These are phyloP conservation scores for Spongilla lacustris DNA, from an alignment of 37 sponge, comb jelly and placozoan species.

Conservation along the genomic window DNA sequence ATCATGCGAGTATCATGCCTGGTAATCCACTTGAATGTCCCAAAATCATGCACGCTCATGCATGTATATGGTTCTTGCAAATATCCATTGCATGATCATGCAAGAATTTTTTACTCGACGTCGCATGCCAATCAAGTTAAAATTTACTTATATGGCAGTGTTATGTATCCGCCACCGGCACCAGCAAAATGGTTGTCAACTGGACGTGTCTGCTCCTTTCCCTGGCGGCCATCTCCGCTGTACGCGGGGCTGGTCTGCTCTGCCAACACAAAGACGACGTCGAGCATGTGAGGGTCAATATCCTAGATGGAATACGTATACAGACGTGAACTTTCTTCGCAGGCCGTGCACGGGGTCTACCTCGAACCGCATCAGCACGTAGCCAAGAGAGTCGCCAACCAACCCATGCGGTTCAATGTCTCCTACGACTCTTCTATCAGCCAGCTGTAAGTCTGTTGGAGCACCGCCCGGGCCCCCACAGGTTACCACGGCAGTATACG, in stretches of 20 bases:
- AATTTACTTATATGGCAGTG: too few species aligned
- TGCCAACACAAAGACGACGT: background rate
- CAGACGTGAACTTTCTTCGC: background rate
- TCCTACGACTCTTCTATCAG: background rate
- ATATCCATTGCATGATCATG: too few species aligned
- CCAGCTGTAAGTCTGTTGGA: background rate
- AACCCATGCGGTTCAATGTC: slow-evolving; percentile 41
- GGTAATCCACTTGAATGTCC: too few species aligned
- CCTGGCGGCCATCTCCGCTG: background rate
- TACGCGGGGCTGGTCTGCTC: background rate
- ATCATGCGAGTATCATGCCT: too few species aligned
- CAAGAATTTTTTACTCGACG: too few species aligned
- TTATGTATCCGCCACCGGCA: too few species aligned
- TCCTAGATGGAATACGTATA: background rate
- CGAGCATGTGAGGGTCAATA: background rate
- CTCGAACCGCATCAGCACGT: slow-evolving; percentile 22
- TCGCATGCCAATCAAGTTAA: too few species aligned
- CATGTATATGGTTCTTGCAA: too few species aligned
- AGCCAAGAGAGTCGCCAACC: slow-evolving; percentile 34
- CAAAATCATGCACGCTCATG: too few species aligned
- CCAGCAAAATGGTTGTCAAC: background rate
- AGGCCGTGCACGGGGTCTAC: slow-evolving; percentile 13
- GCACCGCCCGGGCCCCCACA: too few species aligned
- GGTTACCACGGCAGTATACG: background rate
- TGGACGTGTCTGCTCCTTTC: background rate